Evolutionary conservation across 37 sponge, comb jelly and placozoan genomes (phyloP).

Genomic region (Spongilla lacustris): DNA sequence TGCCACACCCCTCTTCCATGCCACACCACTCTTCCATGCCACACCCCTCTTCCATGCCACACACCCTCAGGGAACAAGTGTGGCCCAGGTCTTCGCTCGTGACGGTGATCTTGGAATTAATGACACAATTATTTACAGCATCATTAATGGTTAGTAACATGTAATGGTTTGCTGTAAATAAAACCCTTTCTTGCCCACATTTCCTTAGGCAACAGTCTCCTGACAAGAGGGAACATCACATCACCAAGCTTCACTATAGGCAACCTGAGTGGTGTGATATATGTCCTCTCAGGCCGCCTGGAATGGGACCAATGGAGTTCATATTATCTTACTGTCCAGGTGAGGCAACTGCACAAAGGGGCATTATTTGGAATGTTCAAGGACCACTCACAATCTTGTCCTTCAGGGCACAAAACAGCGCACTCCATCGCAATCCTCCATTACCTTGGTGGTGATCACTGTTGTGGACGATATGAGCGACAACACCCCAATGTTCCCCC

Average conservation of each 20-base stretch:
- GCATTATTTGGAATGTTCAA: background rate
- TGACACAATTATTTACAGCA: constrained; percentile 32
- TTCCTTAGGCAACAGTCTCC: background rate
- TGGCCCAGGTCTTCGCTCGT: constrained; percentile 30
- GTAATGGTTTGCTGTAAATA: background rate
- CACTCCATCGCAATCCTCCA: background rate
- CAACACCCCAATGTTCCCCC: constrained; percentile 47
- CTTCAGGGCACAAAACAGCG: background rate
- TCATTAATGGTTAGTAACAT: constrained; percentile 22
- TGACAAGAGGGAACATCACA: background rate
- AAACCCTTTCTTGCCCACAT: background rate
- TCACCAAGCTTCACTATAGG: constrained; percentile 44
- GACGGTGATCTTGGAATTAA: constrained; percentile 51
- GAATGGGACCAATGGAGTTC: constrained; percentile 26
- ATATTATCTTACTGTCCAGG: constrained; percentile 53
- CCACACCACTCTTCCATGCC: background rate
- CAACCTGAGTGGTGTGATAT: constrained; percentile 37
- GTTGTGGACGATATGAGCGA: constrained; percentile 66
- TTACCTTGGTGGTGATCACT: constrained; percentile 37
- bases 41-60: background rate
- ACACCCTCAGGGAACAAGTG: constrained; percentile 25
- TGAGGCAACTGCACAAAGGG: background rate
- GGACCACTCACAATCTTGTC: background rate
- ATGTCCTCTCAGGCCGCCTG: constrained; percentile 30
- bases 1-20: background rate